Base-by-base conservation (phyloP, 2,113 vertebrate species). In the Pao palembangensis region DNA sequence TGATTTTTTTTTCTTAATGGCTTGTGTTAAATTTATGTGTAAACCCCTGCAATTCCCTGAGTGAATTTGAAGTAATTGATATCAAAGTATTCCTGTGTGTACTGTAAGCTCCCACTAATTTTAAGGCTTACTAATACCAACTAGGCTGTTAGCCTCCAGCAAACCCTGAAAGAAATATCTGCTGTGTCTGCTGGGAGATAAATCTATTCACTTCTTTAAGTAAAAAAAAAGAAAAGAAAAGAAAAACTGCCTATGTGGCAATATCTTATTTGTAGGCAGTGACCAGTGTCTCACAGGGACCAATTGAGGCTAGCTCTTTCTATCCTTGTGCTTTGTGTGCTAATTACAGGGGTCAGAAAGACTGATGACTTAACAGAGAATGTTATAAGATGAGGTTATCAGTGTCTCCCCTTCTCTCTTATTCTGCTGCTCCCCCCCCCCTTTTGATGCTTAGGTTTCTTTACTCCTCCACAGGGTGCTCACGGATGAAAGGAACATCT, bases 161-260 rank as follows among this genome's bases (percentile, higher is more conserved):
- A 64, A 71, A 73, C 60, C 81, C 79, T 52, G 76, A 78, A 87
- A 87, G 82, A 89, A 88, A 87, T 82, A 89, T 88, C 73, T 79
- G 80, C 85, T 69, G 80, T 73, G 86, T 76, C 79, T 84, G 86
- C 81, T 79, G 82, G 79, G 79, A 89, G 79, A 89, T 84, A 87
- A 87, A 89, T 88, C 85, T 86, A 87, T 87, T 84, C 80, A 72
- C 58, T 68, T 69, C 81, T 84, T 84, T 85, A 76, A 64, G 77
- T 81, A 2, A 38, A 38, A 38, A 38, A 38, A 38, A 38, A 4
- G 5, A 28, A 28, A 28, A 5, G n/a, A n/a, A 23, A 23, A 28
- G 83, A 89, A 87, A 89, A 85, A 86, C 76, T 88, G 88, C 79
- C 86, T 80, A 87, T 86, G 81, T 64, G 71, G 88, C 88, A 83